Evolutionary conservation across 1,140 invertebrate genomes (phyloP), one percentile per base, ranked within the genome.

Genomic region (Ceratosolen solmsi): DNA sequence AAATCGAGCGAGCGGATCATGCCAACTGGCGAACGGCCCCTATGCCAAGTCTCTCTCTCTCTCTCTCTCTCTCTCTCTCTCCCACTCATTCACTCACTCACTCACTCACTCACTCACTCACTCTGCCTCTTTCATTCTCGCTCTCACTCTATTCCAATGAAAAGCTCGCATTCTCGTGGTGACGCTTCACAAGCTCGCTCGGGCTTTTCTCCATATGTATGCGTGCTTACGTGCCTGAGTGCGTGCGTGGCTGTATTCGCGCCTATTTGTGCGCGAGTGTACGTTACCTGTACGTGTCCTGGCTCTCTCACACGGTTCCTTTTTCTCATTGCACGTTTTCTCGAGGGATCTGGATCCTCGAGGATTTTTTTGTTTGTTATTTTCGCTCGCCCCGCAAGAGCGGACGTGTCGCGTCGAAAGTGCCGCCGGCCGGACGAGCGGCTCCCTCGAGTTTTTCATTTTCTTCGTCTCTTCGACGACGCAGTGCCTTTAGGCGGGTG

Each of bases 31-130:
- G 41, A 76, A 46, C 46, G 27, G 71, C 30, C 49, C 33, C 30
- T 58, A 77, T 82, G 80, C 80, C 79, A 81, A 81, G 58, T 81
- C 49, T 33, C 17, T 68, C 65, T 60, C 30, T 49, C 68, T 82
- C 73, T 54, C 60, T 33, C 36, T 36, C 22, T 51, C n/a, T 60
- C 60, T 74, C 49, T 56, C 72, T 80, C 77, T n/a, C n/a, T n/a
- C n/a, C n/a, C n/a, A n/a, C n/a, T n/a, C n/a, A 49, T 65, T 79
- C 74, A 70, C 63, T 68, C 63, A 51, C 30, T 71, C 38, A 56
- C 41, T 25, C 49, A 36, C 15, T 54, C 17, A 41, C 58, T 74
- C 1, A 7, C 56, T 63, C 73, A 13, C 36, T 36, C 22, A 38
- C n/a, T 56, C 72, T 79, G 70, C 71, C 63, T 68, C 63, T 68